phyloP scores from a whole-genome alignment of 2,888 invertebrate species.

The Drosophila algonquin region DNA sequence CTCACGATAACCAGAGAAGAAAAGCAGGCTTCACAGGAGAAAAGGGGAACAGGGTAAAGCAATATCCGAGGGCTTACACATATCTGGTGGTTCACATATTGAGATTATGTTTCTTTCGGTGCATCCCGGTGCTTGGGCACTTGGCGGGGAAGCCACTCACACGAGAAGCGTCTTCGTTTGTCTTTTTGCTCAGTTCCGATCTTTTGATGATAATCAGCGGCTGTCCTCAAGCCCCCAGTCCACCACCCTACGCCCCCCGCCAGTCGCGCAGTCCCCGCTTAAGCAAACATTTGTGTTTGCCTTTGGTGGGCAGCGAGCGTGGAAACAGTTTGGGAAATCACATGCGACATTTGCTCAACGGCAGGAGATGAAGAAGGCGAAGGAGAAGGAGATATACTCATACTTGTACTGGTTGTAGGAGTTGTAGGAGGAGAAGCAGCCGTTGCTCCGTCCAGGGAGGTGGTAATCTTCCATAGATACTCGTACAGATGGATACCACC shows the following conservation, averaged over 20 bases:
- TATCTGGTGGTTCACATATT: not conserved
- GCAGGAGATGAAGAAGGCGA: conserved; percentile 10
- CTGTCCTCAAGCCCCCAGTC: conserved; percentile 56
- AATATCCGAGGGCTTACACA: not conserved
- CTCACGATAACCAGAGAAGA: no score
- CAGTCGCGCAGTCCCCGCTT: conserved; percentile 6
- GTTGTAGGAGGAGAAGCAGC: conserved; percentile 13
- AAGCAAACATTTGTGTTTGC: conserved; percentile 42
- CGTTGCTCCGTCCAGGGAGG: conserved; percentile 46
- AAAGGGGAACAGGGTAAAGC: not conserved
- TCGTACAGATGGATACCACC: conserved; percentile 43
- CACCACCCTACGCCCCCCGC: not conserved
- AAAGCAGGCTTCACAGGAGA: no score
- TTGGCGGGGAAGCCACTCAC: conserved; percentile 49
- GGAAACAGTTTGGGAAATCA: conserved; percentile 84
- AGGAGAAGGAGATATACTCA: conserved; percentile 4
- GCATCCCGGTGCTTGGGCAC: not conserved
- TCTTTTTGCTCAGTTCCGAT: conserved; percentile 73
- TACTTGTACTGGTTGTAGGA: conserved; percentile 2
- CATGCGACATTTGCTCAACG: conserved; percentile 81
- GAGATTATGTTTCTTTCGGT: not conserved
- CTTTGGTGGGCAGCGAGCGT: conserved; percentile 84
- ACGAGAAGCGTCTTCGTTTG: conserved; percentile 72
- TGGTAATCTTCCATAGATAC: conserved; percentile 70
- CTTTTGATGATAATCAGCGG: conserved; percentile 78